Conservation (phyloP, 2,113 vertebrate species). For the Seriola aureovittata region DNA sequence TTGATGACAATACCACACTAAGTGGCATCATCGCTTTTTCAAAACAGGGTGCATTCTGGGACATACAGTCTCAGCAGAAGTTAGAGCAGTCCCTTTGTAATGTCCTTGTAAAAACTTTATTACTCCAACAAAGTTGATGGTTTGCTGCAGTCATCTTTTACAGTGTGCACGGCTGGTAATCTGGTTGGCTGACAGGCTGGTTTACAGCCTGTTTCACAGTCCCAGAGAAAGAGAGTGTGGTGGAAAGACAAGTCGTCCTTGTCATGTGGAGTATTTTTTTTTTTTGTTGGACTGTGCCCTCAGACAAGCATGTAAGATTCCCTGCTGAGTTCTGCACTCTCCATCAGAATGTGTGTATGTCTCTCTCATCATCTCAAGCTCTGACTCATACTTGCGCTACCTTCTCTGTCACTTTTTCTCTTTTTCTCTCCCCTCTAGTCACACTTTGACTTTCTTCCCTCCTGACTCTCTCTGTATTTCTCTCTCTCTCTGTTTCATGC, state of each 20-base stretch:
- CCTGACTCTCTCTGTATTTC: conserved; percentile 18
- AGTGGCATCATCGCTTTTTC: conserved; percentile 33
- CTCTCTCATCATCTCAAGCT: conserved; percentile 54
- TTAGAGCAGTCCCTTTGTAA: conserved; percentile 25
- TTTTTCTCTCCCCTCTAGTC: conserved; percentile 48
- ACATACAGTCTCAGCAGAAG: conserved; percentile 9
- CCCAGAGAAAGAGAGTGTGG: conserved; percentile 32
- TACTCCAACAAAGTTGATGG: conserved; percentile 15
- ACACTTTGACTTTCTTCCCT: conserved; percentile 55
- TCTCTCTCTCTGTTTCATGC: conserved; percentile 28
- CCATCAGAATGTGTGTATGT: conserved; percentile 30
- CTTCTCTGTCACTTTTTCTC: conserved; percentile 50
- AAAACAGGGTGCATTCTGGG: conserved; percentile 28
- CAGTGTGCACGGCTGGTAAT: conserved; percentile 41
- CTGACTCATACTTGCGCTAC: conserved; percentile 31
- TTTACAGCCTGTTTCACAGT: conserved; percentile 41
- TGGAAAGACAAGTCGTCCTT: conserved; percentile 68
- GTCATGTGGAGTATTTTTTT: conserved; percentile 54
- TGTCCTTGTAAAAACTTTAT: conserved; percentile 35
- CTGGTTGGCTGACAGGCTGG: conserved; percentile 40
- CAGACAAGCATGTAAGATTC: conserved; percentile 41
- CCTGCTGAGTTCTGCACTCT: conserved; percentile 61
- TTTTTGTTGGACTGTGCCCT: conserved; percentile 52
- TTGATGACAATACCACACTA: conserved; percentile 25
- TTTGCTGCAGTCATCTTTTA: conserved; percentile 45